phyloP scores from a whole-genome alignment of 1,140 invertebrate species.

The Aphaenogaster rudis region DNA sequence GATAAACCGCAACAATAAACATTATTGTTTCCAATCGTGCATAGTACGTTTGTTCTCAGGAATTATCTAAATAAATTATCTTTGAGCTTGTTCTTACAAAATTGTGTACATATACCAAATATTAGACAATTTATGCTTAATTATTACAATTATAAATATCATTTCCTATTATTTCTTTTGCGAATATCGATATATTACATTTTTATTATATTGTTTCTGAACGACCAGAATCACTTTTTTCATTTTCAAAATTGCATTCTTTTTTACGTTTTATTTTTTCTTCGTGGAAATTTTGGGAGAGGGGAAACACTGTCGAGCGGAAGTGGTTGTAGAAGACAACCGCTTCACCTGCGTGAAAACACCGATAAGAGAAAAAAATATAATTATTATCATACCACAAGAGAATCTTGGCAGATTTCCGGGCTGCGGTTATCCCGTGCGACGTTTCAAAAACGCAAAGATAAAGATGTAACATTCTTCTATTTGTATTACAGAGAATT shows the following conservation, averaged over 20 bases:
- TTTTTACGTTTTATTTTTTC: not conserved
- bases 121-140: not conserved
- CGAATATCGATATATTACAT: not conserved
- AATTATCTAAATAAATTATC: constrained; percentile 19
- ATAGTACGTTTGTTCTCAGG: constrained; percentile 22
- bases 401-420: constrained; percentile 54
- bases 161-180: not conserved
- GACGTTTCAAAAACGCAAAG: constrained; percentile 8
- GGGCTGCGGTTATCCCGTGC: constrained; percentile 40
- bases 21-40: not conserved
- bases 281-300: not conserved
- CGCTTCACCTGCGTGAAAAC: constrained; percentile 32
- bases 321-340: constrained; percentile 9
- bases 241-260: not conserved
- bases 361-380: constrained; percentile 56
- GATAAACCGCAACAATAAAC: constrained; percentile 36
- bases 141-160: not conserved
- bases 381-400: constrained; percentile 47
- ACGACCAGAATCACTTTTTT: not conserved
- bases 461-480: constrained; percentile 8
- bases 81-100: constrained; percentile 5
- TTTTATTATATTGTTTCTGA: not conserved
- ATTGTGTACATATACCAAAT: not conserved
- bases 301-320: not conserved
- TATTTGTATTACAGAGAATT: not conserved